Evolutionary conservation across 2,888 invertebrate genomes (phyloP).

Genomic region (Hecatera dysodea): DNA sequence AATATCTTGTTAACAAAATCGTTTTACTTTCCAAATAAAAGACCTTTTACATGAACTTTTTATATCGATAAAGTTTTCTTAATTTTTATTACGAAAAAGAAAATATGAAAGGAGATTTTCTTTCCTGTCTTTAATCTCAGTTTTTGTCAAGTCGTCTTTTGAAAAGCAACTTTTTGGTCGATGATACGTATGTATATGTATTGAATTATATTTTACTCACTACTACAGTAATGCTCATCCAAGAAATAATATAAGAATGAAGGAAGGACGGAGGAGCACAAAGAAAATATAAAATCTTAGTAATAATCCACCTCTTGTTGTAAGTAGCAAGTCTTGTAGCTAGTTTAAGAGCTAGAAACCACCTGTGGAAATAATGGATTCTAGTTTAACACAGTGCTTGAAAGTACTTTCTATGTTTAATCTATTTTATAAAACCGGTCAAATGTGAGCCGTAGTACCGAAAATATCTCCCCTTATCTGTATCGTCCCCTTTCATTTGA

Average conservation of each 20-base stretch:
- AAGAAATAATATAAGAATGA: conserved; percentile 2
- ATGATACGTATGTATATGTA: too few species aligned
- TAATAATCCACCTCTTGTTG: conserved; percentile 34
- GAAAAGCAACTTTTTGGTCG: not conserved
- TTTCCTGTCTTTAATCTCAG: not conserved
- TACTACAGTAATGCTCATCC: conserved; percentile 10
- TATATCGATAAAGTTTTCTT: not conserved
- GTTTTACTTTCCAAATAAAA: not conserved
- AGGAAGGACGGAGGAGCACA: not conserved
- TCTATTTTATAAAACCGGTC: not conserved
- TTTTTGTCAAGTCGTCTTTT: not conserved
- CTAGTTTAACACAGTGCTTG: conserved; percentile 20
- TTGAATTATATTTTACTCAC: not conserved
- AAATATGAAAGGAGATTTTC: not conserved
- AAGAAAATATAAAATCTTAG: conserved; percentile 36
- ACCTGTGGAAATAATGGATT: conserved; percentile 49
- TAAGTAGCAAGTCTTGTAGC: conserved; percentile 54
- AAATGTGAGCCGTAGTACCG: too few species aligned
- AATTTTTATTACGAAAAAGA: not conserved
- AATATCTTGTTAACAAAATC: conserved; percentile 26
- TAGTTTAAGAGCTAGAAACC: conserved; percentile 35
- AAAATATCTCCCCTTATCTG: too few species aligned
- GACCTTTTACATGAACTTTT: not conserved
- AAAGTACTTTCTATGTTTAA: conserved; percentile 3
- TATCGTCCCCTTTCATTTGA: too few species aligned